A percentile compares a stretch with the other conserved stretches of the same genome.
These are phyloP conservation scores for Synanceia verrucosa DNA, from an alignment of 2,797 vertebrate species.

Conservation along the genomic window DNA sequence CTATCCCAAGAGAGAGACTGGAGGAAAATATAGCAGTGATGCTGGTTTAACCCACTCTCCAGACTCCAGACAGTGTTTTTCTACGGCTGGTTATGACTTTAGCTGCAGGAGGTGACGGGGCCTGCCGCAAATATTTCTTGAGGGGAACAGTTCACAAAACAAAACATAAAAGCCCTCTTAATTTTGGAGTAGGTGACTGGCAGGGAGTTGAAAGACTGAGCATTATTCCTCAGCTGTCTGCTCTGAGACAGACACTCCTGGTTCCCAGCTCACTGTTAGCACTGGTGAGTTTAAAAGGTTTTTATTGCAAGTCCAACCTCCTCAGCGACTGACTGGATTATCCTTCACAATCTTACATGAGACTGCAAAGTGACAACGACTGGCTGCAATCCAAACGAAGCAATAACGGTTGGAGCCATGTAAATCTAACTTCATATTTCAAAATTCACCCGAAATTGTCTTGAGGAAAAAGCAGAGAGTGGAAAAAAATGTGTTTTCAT, in stretches of 20 bases:
- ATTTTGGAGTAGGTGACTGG: constrained; percentile 66
- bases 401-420: neutral
- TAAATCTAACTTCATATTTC: constrained; percentile 14
- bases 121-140: constrained; percentile 78
- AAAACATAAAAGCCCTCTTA: constrained; percentile 77
- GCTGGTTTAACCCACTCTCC: constrained; percentile 78
- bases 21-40: constrained; percentile 64
- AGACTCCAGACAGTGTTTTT: constrained; percentile 81
- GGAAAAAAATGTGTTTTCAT: constrained; percentile 5
- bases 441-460: constrained; percentile 7
- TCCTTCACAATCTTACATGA: constrained; percentile 6
- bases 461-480: neutral
- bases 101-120: constrained; percentile 76
- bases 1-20: constrained; percentile 58
- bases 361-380: constrained; percentile 6
- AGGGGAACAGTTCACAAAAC: constrained; percentile 76
- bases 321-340: constrained; percentile 13
- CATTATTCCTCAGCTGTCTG: constrained; percentile 49
- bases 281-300: constrained; percentile 49
- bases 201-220: constrained; percentile 70
- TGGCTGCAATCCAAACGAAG: neutral
- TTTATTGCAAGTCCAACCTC: constrained; percentile 43
- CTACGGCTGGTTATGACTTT: constrained; percentile 77
- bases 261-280: constrained; percentile 55
- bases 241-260: constrained; percentile 30